These are phyloP conservation scores for Pseudococcus longispinus DNA, from an alignment of 2,888 invertebrate genomes.

Conservation along the genomic window DNA sequence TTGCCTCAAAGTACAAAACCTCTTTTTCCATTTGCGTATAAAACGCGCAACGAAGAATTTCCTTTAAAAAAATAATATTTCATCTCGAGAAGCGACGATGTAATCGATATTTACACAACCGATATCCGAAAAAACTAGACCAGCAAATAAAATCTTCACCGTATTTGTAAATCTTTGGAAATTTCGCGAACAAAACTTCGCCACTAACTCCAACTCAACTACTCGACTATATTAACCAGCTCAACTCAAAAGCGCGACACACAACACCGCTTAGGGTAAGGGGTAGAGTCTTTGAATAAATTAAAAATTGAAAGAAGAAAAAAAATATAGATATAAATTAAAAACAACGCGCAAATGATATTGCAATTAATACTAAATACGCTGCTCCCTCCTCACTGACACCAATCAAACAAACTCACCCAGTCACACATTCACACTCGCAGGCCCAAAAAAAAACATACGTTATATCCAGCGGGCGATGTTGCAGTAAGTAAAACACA, in stretches of 20 bases:
- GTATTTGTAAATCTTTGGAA: slow-evolving; percentile 11
- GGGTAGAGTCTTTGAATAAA: not conserved
- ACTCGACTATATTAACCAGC: not conserved
- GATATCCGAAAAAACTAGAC: slow-evolving; percentile 9
- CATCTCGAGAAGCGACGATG: not conserved
- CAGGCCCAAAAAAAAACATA: not conserved
- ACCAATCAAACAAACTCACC: not conserved
- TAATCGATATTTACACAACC: not conserved
- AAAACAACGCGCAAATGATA: not conserved
- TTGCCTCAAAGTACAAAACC: not conserved
- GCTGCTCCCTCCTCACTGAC: not conserved
- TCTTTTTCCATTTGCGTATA: not conserved
- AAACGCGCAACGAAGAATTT: not conserved
- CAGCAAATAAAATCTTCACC: not conserved
- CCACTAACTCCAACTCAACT: not conserved
- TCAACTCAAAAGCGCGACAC: not conserved
- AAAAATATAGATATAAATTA: not conserved
- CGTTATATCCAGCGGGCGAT: not conserved
- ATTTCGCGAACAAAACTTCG: not conserved
- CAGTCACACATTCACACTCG: not conserved
- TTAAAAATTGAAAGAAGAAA: not conserved
- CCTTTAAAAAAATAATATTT: not conserved
- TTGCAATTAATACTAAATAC: not conserved
- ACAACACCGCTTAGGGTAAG: not conserved
- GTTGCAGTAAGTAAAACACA: not conserved